A percentile compares a stretch with the other conserved stretches of the same genome.
Conservation (phyloP, 2,113 vertebrate species). For the Hoplias malabaricus region DNA sequence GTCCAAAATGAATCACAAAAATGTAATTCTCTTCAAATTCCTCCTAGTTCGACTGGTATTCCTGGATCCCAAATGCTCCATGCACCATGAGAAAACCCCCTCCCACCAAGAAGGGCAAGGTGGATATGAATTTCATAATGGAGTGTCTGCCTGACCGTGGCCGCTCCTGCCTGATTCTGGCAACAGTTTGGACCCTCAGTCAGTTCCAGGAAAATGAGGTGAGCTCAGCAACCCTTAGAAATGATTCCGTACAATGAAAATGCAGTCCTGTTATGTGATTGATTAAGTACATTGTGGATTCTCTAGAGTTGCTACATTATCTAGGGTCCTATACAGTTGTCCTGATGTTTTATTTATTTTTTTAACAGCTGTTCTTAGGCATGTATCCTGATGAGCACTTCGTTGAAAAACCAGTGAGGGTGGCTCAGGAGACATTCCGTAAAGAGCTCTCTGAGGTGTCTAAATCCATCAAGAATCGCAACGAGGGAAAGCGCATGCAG, state of each 20-base stretch:
- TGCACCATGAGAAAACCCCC: conserved; percentile 93
- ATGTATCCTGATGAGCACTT: conserved; percentile 95
- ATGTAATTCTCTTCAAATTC: neutral
- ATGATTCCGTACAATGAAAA: neutral
- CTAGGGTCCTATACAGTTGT: neutral
- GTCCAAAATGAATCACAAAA: too few species aligned
- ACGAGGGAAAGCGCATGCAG: conserved; percentile 91
- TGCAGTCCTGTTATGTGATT: neutral
- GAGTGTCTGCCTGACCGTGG: conserved; percentile 91
- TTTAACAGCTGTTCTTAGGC: conserved; percentile 83
- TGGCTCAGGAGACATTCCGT: conserved; percentile 83
- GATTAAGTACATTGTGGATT: too few species aligned
- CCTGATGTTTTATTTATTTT: neutral
- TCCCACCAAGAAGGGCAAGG: conserved; percentile 82
- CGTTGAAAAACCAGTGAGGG: conserved; percentile 86
- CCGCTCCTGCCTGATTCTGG: conserved; percentile 97
- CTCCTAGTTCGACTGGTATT: conserved; percentile 94
- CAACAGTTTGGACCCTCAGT: conserved; percentile 96
- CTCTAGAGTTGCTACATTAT: too few species aligned
- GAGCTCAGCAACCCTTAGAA: conserved; percentile 14
- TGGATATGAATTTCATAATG: conserved; percentile 84
- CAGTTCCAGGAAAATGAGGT: conserved; percentile 98
- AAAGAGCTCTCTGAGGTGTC: conserved; percentile 78
- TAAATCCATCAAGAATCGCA: conserved; percentile 79
- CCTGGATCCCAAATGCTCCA: conserved; percentile 96